Conservation (phyloP, 2,797 vertebrate genomes). For the Sarcoramphus papa region DNA sequence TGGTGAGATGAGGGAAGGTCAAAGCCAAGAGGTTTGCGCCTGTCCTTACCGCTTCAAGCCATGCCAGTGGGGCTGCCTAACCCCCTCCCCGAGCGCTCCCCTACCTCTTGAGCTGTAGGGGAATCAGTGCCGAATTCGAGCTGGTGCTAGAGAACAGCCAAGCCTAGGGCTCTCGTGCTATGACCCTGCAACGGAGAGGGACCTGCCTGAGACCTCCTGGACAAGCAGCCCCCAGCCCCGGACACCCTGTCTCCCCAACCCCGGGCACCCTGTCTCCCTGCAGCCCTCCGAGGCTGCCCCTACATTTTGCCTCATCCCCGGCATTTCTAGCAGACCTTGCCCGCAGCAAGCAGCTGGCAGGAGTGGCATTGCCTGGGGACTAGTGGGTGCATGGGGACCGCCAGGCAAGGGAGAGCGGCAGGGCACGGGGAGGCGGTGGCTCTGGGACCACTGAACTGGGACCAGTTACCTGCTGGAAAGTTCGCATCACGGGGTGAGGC, state of each 20-base stretch:
- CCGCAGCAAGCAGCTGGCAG: not conserved
- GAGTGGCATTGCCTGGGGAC: not conserved
- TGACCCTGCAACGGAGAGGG: conserved; percentile 3
- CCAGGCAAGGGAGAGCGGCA: fast-evolving
- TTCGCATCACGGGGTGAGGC: conserved; percentile 45
- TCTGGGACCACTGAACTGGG: not conserved
- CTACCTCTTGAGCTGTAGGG: not conserved
- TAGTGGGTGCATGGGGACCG: not conserved
- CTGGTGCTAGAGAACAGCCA: conserved; percentile 9
- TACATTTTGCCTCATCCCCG: not conserved
- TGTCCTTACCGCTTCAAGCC: not conserved
- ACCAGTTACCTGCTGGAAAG: conserved; percentile 71
- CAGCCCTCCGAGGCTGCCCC: not conserved
- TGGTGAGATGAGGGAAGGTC: not conserved
- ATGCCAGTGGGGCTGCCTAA: not conserved
- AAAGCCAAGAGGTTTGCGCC: not conserved
- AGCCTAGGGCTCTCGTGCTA: not conserved
- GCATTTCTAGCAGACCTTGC: not conserved
- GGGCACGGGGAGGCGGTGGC: not conserved
- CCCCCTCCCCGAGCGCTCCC: not conserved
- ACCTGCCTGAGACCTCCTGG: not conserved
- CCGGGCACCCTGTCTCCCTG: not conserved
- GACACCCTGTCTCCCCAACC: not conserved
- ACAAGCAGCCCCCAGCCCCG: not conserved
- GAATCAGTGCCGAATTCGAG: not conserved